phyloP scores from a whole-genome alignment of 2,888 invertebrate genomes.

The Geophilus truncorum region DNA sequence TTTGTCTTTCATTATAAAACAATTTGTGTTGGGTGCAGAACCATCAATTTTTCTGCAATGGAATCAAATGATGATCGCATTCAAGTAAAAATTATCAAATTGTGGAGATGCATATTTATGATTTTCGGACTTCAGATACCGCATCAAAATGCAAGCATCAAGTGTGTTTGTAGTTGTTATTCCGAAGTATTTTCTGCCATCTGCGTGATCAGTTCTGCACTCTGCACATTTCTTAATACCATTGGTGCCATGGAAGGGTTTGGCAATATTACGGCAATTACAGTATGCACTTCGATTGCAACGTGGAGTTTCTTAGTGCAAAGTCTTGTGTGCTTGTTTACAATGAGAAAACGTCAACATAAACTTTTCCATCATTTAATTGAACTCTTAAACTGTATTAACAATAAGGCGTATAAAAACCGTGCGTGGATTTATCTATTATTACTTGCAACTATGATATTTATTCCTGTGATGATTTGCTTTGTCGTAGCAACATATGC shows the following conservation, averaged over 20 bases:
- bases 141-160: background rate
- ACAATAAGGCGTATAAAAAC: background rate
- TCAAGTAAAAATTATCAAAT: background rate
- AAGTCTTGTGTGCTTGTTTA: background rate
- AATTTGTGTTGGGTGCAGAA: too few species aligned
- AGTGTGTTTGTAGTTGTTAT: background rate
- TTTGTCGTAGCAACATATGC: too few species aligned
- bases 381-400: background rate
- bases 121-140: background rate
- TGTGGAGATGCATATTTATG: background rate
- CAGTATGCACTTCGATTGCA: background rate
- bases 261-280: background rate
- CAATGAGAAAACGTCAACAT: background rate
- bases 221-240: background rate
- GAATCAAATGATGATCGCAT: too few species aligned
- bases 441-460: background rate
- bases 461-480: background rate
- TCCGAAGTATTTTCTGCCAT: background rate
- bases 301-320: background rate
- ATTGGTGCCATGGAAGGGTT: background rate
- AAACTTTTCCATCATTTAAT: background rate
- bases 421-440: background rate
- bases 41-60: too few species aligned
- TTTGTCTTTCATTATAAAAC: too few species aligned
- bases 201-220: background rate